Conservation (phyloP, 2,888 invertebrate genomes). For the Rotaria socialis region DNA sequence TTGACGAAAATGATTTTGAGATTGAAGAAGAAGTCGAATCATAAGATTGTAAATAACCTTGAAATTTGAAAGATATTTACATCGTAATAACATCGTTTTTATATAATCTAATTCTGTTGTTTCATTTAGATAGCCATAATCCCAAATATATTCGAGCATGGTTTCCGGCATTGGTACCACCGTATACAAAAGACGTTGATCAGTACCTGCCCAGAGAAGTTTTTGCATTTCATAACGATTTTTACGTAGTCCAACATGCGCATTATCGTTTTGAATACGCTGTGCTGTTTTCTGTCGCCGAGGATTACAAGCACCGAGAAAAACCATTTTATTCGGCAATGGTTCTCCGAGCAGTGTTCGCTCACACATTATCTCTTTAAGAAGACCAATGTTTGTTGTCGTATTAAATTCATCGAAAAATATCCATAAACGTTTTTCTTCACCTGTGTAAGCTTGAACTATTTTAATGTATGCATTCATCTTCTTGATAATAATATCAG, state of each 20-base stretch:
- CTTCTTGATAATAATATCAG: conserved; percentile 52
- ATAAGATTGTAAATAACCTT: not conserved
- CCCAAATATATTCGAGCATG: too few species aligned
- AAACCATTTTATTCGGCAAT: conserved; percentile 51
- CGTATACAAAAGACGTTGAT: conserved; percentile 40
- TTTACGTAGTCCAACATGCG: not conserved
- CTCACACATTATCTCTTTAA: conserved; percentile 57
- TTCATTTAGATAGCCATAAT: too few species aligned
- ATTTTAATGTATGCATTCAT: conserved; percentile 51
- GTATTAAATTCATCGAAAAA: conserved; percentile 56
- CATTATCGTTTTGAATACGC: conserved; percentile 19
- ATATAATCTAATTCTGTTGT: too few species aligned
- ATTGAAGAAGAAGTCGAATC: not conserved
- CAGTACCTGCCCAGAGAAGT: not conserved
- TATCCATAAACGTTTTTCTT: not conserved
- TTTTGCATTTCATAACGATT: conserved; percentile 38
- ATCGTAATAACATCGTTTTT: too few species aligned
- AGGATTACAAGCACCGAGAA: conserved; percentile 57
- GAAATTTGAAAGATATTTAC: too few species aligned
- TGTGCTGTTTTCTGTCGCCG: conserved; percentile 52
- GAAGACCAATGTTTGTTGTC: conserved; percentile 55
- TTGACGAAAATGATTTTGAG: conserved; percentile 37
- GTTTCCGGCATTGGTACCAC: conserved; percentile 34
- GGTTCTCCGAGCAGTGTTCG: conserved; percentile 51
- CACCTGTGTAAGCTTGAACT: conserved; percentile 48